These are phyloP conservation scores for Coenobita brevimanus DNA, from an alignment of 1,140 invertebrate species.

Conservation along the genomic window DNA sequence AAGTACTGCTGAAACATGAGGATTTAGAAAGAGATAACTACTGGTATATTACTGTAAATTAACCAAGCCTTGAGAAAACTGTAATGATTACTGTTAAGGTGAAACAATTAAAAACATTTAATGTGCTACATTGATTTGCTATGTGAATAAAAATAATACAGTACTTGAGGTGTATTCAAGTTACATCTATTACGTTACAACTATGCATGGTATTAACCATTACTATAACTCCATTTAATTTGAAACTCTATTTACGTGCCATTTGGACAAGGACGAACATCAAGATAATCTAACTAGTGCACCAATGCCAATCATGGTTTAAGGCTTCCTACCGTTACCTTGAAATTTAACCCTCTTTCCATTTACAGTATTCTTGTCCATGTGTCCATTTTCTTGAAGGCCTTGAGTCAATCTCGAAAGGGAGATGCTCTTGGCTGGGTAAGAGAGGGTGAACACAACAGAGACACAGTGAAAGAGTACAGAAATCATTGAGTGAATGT, in stretches of 20 bases:
- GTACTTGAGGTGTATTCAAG: no score
- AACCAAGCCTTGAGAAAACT: neutral
- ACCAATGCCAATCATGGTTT: constrained; percentile 6
- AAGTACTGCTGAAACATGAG: no score
- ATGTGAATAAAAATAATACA: neutral
- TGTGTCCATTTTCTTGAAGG: constrained; percentile 53
- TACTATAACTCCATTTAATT: no score
- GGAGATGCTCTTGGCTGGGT: constrained; percentile 46
- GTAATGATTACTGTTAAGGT: neutral
- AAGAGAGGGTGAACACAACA: neutral
- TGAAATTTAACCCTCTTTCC: constrained; percentile 60
- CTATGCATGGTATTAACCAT: no score
- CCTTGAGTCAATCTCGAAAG: constrained; percentile 24
- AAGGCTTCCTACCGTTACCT: constrained; percentile 41
- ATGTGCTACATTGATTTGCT: neutral
- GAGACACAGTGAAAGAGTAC: no score
- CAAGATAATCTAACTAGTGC: no score
- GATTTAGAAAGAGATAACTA: no score
- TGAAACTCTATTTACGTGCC: no score
- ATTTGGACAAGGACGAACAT: no score
- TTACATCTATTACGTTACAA: no score
- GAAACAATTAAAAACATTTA: neutral
- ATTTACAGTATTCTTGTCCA: constrained; percentile 49
- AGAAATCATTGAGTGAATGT: no score
- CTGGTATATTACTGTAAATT: neutral